phyloP scores from a whole-genome alignment of 2,113 vertebrate genomes.

The Spermophilus dauricus region DNA sequence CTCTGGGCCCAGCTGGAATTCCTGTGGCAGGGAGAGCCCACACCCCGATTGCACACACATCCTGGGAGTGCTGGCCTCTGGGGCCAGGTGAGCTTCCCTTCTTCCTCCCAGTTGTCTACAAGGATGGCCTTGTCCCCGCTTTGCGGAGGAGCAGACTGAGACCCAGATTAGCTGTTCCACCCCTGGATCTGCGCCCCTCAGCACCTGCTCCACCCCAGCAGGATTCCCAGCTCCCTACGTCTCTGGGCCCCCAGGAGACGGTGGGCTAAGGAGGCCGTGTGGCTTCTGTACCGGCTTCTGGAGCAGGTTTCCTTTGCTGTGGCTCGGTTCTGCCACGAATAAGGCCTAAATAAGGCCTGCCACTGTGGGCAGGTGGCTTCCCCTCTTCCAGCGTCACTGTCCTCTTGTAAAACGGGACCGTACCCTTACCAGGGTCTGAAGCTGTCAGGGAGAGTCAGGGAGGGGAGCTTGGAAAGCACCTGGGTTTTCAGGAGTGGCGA shows the following conservation, averaged over 20 bases:
- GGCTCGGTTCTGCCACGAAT: fast-evolving
- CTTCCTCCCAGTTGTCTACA: not conserved
- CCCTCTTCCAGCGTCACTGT: not conserved
- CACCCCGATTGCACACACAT: fast-evolving
- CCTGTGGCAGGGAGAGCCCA: too few relatives aligned
- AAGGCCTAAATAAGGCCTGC: not conserved
- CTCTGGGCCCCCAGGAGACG: not conserved
- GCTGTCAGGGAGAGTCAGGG: not conserved
- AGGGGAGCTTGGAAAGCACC: not conserved
- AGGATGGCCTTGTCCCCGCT: not conserved
- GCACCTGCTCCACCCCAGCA: not conserved
- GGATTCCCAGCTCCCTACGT: not conserved
- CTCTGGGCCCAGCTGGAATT: not conserved
- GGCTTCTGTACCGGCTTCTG: too few relatives aligned
- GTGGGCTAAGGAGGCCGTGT: not conserved
- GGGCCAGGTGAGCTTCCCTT: not conserved
- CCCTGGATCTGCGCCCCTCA: not conserved
- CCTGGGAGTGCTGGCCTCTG: not conserved
- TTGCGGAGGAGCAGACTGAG: not conserved
- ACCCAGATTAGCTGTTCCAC: not conserved
- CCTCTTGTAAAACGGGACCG: not conserved
- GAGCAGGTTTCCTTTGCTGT: not conserved
- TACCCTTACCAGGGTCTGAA: fast-evolving
- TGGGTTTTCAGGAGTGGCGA: not conserved
- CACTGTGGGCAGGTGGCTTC: fast-evolving